These are phyloP conservation scores for Nemurella pictetii DNA, from an alignment of 2,888 invertebrate genomes.

Conservation along the genomic window DNA sequence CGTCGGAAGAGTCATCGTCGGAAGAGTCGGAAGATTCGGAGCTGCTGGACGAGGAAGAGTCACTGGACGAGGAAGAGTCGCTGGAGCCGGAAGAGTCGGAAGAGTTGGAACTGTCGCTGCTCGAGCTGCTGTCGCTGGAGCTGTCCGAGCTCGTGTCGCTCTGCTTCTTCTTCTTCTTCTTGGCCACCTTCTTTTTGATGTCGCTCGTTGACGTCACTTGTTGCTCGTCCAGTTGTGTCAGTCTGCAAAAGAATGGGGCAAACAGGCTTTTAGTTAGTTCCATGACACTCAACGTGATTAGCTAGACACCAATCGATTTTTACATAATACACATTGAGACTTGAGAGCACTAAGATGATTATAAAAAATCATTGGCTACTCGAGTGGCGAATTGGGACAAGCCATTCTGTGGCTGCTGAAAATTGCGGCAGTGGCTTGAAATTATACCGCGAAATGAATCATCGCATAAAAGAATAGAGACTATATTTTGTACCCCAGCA, in stretches of 20 bases:
- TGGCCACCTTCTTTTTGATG: not conserved
- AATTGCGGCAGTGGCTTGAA: no score
- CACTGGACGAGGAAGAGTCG: conserved; percentile 8
- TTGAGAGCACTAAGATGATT: no score
- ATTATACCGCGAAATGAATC: no score
- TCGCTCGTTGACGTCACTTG: conserved; percentile 3
- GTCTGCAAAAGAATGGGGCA: not conserved
- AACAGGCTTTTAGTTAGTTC: not conserved
- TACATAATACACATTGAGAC: no score
- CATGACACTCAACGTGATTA: not conserved
- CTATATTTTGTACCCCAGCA: no score
- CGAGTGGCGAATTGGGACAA: no score
- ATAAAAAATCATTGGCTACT: no score
- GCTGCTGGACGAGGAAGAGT: conserved; percentile 16
- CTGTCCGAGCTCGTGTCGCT: conserved; percentile 2
- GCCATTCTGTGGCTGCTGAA: no score
- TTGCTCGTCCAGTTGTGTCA: conserved; percentile 4
- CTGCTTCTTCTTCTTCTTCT: conserved; percentile 21
- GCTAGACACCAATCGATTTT: no score
- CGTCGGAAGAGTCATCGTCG: not conserved
- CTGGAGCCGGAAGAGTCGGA: conserved; percentile 10
- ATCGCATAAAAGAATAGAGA: no score
- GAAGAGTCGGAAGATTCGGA: not conserved
- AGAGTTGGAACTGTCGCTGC: conserved; percentile 1
- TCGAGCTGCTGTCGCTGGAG: not conserved